Evolutionary conservation across 2,113 vertebrate genomes (phyloP).

Genomic region (Bufo gargarizans): DNA sequence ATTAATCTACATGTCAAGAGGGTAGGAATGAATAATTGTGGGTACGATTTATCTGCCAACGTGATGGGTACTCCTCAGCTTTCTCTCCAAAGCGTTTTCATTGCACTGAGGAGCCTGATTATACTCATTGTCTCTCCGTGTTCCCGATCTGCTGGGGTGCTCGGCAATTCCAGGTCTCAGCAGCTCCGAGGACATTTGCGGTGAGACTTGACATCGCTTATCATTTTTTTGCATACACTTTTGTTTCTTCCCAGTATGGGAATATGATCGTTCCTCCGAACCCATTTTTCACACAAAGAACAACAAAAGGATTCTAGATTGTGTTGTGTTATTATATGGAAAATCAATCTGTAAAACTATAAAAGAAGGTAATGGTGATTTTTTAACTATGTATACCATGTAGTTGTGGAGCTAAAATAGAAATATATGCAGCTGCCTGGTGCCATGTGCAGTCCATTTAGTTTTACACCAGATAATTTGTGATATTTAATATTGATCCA

Average conservation of each 20-base stretch:
- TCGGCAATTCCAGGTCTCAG: constrained; percentile 75
- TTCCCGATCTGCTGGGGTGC: constrained; percentile 75
- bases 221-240: constrained; percentile 59
- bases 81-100: constrained; percentile 80
- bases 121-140: constrained; percentile 85
- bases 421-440: not conserved
- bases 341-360: not conserved
- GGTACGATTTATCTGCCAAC: constrained; percentile 98
- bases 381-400: not conserved
- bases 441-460: not conserved
- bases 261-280: constrained; percentile 28
- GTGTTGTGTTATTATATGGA: not conserved
- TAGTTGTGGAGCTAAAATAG: not conserved
- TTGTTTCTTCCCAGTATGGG: constrained; percentile 57
- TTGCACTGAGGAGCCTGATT: constrained; percentile 85
- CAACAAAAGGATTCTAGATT: constrained; percentile 35
- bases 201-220: constrained; percentile 72
- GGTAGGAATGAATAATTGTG: constrained; percentile 98
- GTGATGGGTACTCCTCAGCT: constrained; percentile 93
- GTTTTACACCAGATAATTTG: not conserved
- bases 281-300: constrained; percentile 22
- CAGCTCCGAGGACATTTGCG: constrained; percentile 76
- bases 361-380: not conserved
- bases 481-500: not conserved
- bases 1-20: constrained; percentile 99